Evolutionary conservation across 1,140 invertebrate genomes (phyloP).

Genomic region (Drosophila obscura): DNA sequence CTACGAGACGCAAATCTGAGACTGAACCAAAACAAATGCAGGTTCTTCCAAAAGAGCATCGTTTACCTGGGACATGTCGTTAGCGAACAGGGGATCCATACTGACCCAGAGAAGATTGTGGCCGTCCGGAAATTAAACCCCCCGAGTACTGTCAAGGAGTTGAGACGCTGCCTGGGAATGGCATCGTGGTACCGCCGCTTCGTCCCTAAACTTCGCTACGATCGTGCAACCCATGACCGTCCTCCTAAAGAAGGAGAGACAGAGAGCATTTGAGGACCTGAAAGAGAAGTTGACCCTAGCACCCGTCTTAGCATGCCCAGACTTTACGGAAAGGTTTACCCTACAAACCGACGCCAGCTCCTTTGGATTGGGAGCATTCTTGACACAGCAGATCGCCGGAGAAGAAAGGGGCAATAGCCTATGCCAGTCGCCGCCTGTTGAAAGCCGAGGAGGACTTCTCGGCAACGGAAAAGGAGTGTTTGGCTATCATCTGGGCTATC

Average conservation of each 20-base stretch:
- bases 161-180: neutral
- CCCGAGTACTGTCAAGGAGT: neutral
- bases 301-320: neutral
- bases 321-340: neutral
- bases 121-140: too few relatives aligned
- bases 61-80: neutral
- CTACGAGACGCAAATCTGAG: neutral
- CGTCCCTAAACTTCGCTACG: neutral
- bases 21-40: neutral
- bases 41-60: neutral
- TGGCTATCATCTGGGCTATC: too few relatives aligned
- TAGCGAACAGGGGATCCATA: constrained; percentile 2
- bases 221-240: neutral
- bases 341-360: neutral
- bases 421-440: too few relatives aligned
- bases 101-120: neutral
- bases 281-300: neutral
- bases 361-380: neutral
- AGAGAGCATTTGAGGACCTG: neutral
- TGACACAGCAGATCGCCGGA: neutral
- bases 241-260: neutral
- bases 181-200: neutral
- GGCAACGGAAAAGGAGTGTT: too few relatives aligned
- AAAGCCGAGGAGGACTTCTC: too few relatives aligned
- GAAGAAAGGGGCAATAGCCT: neutral